Evolutionary conservation across 2,888 invertebrate species (phyloP).

Genomic region (Mantis religiosa): DNA sequence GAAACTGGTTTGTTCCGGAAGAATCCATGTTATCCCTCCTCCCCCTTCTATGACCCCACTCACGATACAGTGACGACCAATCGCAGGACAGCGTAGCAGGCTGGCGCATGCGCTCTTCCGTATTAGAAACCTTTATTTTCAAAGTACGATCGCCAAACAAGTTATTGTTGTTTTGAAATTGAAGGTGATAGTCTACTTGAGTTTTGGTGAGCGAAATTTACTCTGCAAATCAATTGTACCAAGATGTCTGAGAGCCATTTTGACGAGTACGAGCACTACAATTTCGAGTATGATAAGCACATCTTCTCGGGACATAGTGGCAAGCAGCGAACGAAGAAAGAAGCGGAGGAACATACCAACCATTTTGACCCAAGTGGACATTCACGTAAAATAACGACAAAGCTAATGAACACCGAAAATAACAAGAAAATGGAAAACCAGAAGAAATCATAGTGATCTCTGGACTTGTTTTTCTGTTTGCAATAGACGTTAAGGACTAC

Average conservation of each 20-base stretch:
- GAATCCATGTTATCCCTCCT: not conserved
- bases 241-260: slow-evolving; percentile 77
- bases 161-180: not conserved
- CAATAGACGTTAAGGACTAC: not conserved
- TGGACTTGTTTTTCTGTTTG: not conserved
- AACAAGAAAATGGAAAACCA: slow-evolving; percentile 59
- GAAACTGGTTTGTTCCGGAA: not conserved
- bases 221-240: not conserved
- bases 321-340: slow-evolving; percentile 85
- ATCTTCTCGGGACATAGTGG: slow-evolving; percentile 83
- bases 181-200: not conserved
- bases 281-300: slow-evolving; percentile 89
- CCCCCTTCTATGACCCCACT: too few relatives aligned
- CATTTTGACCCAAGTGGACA: slow-evolving; percentile 90
- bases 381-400: slow-evolving; percentile 84
- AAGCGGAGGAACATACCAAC: slow-evolving; percentile 83
- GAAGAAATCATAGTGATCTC: slow-evolving; percentile 12
- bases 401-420: slow-evolving; percentile 77
- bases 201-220: not conserved
- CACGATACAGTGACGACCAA: not conserved
- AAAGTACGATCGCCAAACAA: not conserved
- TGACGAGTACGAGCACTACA: slow-evolving; percentile 92
- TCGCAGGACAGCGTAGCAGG: not conserved
- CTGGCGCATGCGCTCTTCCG: not conserved
- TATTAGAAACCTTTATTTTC: not conserved